phyloP scores from a whole-genome alignment of 64 coral and sea anemone genomes.

The Pocillopora damicornis region DNA sequence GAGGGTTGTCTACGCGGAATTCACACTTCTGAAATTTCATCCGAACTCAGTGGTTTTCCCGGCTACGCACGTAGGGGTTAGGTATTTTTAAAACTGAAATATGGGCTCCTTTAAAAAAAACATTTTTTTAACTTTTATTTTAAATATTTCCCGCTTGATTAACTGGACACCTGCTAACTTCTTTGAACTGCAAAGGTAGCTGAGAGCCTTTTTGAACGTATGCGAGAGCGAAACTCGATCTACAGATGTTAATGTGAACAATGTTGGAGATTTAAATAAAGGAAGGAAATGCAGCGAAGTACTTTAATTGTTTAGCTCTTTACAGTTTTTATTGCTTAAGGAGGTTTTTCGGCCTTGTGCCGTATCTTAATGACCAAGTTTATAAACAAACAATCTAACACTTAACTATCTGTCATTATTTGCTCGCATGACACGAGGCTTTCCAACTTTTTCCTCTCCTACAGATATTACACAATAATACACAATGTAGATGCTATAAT shows the following conservation, averaged over 20 bases:
- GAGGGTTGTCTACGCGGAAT: not conserved
- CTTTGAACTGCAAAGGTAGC: not conserved
- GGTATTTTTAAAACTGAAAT: slow-evolving; percentile 1
- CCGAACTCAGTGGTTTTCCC: not conserved
- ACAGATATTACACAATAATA: not conserved
- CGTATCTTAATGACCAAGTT: slow-evolving; percentile 41
- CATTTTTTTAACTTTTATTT: not conserved
- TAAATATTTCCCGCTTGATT: not conserved
- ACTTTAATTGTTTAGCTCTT: not conserved
- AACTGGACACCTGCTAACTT: not conserved
- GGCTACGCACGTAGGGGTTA: not conserved
- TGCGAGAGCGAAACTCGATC: no score
- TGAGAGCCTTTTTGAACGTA: not conserved
- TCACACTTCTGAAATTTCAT: slow-evolving; percentile 18
- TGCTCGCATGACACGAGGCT: not conserved
- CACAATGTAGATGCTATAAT: not conserved
- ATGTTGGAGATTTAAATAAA: not conserved
- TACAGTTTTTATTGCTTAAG: not conserved
- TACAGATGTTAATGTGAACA: slow-evolving; percentile 5
- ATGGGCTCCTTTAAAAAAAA: slow-evolving; percentile 2
- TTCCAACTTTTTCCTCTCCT: not conserved
- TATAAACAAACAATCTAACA: slow-evolving; percentile 30
- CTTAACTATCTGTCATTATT: slow-evolving; percentile 7
- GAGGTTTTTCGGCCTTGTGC: not conserved
- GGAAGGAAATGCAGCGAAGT: not conserved